Conservation (phyloP, 2,113 vertebrate genomes). For the Brevimyrus niger region DNA sequence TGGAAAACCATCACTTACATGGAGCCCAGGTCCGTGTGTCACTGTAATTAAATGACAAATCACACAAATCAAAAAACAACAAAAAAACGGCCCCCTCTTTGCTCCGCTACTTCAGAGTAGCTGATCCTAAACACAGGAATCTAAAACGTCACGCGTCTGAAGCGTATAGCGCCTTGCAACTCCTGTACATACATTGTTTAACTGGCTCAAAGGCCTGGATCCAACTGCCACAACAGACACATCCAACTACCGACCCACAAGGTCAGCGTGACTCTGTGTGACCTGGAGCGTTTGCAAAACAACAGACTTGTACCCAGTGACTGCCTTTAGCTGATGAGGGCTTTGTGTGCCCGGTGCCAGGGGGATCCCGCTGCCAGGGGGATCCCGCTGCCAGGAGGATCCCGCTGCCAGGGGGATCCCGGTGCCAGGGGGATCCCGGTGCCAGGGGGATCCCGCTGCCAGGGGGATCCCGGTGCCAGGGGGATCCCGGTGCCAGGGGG, state of each 20-base stretch:
- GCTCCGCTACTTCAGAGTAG: background rate
- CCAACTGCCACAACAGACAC: background rate
- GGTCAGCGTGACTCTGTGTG: background rate
- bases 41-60: background rate
- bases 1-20: background rate
- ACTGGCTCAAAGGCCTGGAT: background rate
- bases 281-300: background rate
- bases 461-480: too few species aligned
- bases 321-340: background rate
- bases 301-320: background rate
- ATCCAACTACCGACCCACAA: background rate
- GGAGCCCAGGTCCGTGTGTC: background rate
- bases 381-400: background rate
- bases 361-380: background rate
- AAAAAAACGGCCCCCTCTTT: background rate
- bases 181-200: background rate
- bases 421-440: background rate
- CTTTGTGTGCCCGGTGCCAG: background rate
- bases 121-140: background rate
- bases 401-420: too few species aligned
- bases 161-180: accelerated
- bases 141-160: background rate
- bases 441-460: background rate
- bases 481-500: background rate
- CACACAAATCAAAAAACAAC: background rate